phyloP scores from a whole-genome alignment of 2,797 vertebrate species.

The Rhynchonycteris naso region DNA sequence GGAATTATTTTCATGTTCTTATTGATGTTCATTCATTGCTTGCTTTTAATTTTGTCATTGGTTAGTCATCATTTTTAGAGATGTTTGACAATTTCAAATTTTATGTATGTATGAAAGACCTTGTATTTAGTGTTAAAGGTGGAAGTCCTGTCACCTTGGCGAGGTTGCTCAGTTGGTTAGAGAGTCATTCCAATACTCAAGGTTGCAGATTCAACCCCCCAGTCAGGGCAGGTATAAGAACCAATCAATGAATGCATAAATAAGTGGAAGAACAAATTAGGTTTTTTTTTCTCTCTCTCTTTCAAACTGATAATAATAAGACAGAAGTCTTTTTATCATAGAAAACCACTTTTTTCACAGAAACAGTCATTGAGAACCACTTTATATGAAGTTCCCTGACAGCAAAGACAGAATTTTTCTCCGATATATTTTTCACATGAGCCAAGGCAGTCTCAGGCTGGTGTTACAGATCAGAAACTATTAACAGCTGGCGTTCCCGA shows the following conservation, averaged over 20 bases:
- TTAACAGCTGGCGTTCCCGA: not conserved
- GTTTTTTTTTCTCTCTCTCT: no score
- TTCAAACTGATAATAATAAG: no score
- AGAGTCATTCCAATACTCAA: no score
- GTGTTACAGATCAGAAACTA: not conserved
- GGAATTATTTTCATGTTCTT: not conserved
- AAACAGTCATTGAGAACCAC: not conserved
- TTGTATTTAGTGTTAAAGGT: not conserved
- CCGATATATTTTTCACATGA: not conserved
- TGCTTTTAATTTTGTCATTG: not conserved
- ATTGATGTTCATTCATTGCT: not conserved
- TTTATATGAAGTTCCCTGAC: not conserved
- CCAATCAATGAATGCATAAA: no score
- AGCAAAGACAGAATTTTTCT: not conserved
- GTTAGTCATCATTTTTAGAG: not conserved
- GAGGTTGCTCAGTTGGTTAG: no score
- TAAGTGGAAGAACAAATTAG: no score
- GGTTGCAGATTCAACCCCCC: no score
- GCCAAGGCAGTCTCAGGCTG: not conserved
- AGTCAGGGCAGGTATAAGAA: no score
- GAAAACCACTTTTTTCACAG: not conserved
- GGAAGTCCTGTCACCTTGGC: not conserved
- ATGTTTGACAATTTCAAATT: not conserved
- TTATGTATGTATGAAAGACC: not conserved
- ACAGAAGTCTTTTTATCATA: not conserved